phyloP scores from a whole-genome alignment of 2,888 invertebrate species.

The Tinea trinotella region DNA sequence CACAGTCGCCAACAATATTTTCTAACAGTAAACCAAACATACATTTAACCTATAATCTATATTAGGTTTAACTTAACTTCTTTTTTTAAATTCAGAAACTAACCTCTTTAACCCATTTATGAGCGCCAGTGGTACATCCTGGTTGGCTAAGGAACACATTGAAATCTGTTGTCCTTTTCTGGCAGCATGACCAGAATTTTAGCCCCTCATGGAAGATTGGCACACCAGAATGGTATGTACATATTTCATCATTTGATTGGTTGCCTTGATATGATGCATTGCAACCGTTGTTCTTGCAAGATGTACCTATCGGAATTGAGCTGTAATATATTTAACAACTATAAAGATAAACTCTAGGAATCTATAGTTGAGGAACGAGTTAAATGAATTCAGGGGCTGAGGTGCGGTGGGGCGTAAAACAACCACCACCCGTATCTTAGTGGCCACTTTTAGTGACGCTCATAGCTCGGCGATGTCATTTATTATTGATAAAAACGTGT shows the following conservation, averaged over 20 bases:
- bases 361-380: too few relatives aligned
- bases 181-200: conserved; percentile 98
- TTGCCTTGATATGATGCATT: conserved; percentile 77
- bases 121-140: conserved; percentile 89
- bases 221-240: conserved; percentile 88
- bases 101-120: conserved; percentile 89
- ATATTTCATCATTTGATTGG: conserved; percentile 73
- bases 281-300: conserved; percentile 91
- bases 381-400: too few relatives aligned
- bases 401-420: too few relatives aligned
- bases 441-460: too few relatives aligned
- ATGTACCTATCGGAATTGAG: conserved; percentile 78
- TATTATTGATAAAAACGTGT: too few relatives aligned
- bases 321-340: conserved; percentile 33
- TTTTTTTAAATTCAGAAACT: background rate
- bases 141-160: conserved; percentile 90
- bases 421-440: too few relatives aligned
- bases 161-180: conserved; percentile 94
- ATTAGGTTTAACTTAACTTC: too few relatives aligned
- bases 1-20: too few relatives aligned
- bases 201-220: conserved; percentile 97
- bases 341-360: too few relatives aligned
- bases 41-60: too few relatives aligned
- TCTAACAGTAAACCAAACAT: too few relatives aligned
- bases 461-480: too few relatives aligned